Percentiles rank a stretch among this genome's conserved stretches.
Conservation (phyloP, 2,888 invertebrate species). For the Gerris lacustris region DNA sequence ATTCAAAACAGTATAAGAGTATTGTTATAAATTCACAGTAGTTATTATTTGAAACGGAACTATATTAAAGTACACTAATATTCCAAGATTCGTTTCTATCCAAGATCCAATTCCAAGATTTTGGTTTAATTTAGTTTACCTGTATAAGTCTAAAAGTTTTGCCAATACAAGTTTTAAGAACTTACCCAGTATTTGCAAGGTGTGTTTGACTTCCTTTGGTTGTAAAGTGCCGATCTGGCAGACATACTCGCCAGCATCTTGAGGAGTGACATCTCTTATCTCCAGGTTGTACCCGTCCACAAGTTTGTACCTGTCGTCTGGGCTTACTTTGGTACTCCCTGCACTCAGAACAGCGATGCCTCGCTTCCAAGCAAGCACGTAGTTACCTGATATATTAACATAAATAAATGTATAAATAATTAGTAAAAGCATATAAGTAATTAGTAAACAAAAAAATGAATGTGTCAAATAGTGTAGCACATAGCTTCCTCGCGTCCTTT, state of each 20-base stretch:
- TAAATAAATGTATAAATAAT: slow-evolving; percentile 28
- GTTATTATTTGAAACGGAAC: too few species aligned
- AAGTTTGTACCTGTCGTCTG: slow-evolving; percentile 49
- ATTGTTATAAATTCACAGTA: too few species aligned
- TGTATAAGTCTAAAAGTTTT: too few species aligned
- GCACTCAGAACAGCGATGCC: slow-evolving; percentile 54
- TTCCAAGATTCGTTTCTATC: too few species aligned
- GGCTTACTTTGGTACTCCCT: slow-evolving; percentile 50
- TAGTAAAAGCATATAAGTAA: neutral
- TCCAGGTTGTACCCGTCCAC: slow-evolving; percentile 52
- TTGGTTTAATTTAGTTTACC: too few species aligned
- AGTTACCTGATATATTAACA: slow-evolving; percentile 40
- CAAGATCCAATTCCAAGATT: too few species aligned
- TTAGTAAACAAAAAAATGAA: neutral
- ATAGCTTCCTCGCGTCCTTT: too few species aligned
- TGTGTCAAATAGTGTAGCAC: neutral
- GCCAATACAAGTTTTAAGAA: slow-evolving; percentile 21
- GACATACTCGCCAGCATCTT: slow-evolving; percentile 55
- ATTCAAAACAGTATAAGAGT: too few species aligned
- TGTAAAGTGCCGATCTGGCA: slow-evolving; percentile 54
- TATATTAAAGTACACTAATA: too few species aligned
- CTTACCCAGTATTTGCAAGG: slow-evolving; percentile 55
- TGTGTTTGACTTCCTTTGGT: slow-evolving; percentile 52
- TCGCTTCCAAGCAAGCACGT: slow-evolving; percentile 52
- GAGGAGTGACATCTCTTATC: slow-evolving; percentile 50